Evolutionary conservation across 92 coral and sea anemone genomes (phyloP), one percentile per base, ranked within the genome.

Genomic region (Paramuricea clavata): DNA sequence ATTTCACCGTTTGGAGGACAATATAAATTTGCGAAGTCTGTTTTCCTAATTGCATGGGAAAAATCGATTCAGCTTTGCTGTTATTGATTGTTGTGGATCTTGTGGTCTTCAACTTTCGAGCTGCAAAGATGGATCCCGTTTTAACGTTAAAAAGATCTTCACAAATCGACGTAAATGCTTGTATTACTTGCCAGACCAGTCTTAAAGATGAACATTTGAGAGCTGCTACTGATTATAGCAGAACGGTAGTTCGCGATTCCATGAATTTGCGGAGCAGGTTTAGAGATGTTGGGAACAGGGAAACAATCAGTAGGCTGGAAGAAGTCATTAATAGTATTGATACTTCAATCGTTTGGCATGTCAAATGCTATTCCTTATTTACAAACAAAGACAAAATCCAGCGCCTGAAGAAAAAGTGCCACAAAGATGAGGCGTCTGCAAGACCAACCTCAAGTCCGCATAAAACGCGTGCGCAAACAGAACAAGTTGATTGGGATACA

Each of bases 121-220:
- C n/a, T n/a, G n/a, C n/a, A 57, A 57, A 57, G 65, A 57, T 57
- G 65, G 65, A 57, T 57, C 65, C 65, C 27, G 65, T 57, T 57
- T 25, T 57, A 23, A 57, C 65, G 65, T 5, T 57, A 19, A 57
- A 57, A 57, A n/a, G 65, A 57, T 25, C 65, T 21, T 19, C 5
- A 1, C 7, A 15, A 57, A 12, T 57, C 31, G 65, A 57, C 11
- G 10, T 12, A 19, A 57, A 57, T 3, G 30, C 27, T n/a, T 57
- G 65, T 12, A 57, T 57, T 57, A 6, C 17, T 26, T 57, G 65
- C 30, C 65, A 57, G 65, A 25, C 27, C 3, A 4, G 65, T 57
- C 65, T 57, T 57, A 57, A 57, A 57, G 65, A 25, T 57, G 65
- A 57, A 11, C 11, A 11, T 57, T 57, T 57, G 11, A 57, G 65